Evolutionary conservation across 2,888 invertebrate species (phyloP), one percentile per base, ranked within the genome.

Genomic region (Leptinotarsa juncta): DNA sequence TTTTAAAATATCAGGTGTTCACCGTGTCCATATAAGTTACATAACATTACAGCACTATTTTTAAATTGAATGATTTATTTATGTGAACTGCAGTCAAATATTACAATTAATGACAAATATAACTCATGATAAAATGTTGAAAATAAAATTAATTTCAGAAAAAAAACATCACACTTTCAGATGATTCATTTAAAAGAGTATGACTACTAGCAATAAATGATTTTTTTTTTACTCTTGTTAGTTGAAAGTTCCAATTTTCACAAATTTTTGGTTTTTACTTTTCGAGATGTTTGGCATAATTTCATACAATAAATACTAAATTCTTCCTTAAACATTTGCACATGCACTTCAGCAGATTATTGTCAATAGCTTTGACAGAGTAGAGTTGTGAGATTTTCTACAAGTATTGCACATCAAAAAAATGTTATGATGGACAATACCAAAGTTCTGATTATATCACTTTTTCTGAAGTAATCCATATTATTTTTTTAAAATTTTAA

Each of bases 21-120:
- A 57, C 18, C 18, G 42, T 62, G 42, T 62, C 62, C 26, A 3
- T 32, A 62, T n/a, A 42, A 32, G 3, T 62, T 62, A 62, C n/a
- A 62, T 42, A 32, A 32, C 26, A 20, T 57, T 23, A 57, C 18
- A n/a, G 15, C 42, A 20, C 32, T 62, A 26, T 62, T n/a, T 62
- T n/a, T n/a, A 12, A 62, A 62, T 42, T 7, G n/a, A 62, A 62
- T 42, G 32, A 42, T 62, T 62, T 62, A 62, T n/a, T 62, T 15
- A 32, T 62, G 15, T 32, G n/a, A 42, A 42, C 32, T 62, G 42
- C 62, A 10, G 42, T 62, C 62, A 32, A 23, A 60, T 60, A 62
- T 62, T 62, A n/a, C 62, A 62, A 20, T 26, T 62, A 32, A 62
- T 14, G 32, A 23, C 57, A n/a, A 62, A 32, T 32, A 32, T 32